Evolutionary conservation across 2,797 vertebrate genomes (phyloP), one percentile per base, ranked within the genome.

Genomic region (Aplochiton taeniatus): DNA sequence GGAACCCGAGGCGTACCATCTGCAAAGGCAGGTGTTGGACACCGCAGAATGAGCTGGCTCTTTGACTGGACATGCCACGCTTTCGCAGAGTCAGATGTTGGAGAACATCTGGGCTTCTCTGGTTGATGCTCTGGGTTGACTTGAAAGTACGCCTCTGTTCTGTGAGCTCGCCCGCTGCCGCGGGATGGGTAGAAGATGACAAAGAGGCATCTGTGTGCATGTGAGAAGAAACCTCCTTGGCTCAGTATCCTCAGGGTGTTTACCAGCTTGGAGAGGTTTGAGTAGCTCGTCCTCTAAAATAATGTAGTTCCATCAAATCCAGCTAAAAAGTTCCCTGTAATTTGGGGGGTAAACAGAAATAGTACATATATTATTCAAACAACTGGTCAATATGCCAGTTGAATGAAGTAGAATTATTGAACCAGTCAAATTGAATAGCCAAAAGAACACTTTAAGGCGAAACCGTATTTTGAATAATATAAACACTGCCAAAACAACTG

Each of bases 1-100:
- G 85, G 81, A 87, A 87, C 75, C 69, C 0, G 18, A 80, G 79
- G 76, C 77, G 0, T 58, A 81, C 83, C 86, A 89, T 82, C 84
- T 88, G 86, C 60, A 79, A 48, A 76, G 79, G 82, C 86, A 89
- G 86, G 85, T 88, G 88, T 82, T 77, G 83, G 85, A 80, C 81
- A 83, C 77, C 75, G 59, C 9, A 17, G 17, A 16, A 68, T 77
- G 61, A 70, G 70, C 54, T 66, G 74, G 74, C 72, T 85, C 76
- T 84, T 67, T 84, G 80, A 83, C 85, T 89, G 85, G 85, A 87
- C 87, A 73, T 46, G 77, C 76, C 67, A 60, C 20, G 17, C 64
- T 70, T 82, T 78, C 57, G 64, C 77, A 49, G 74, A 65, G 61
- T 87, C 86, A 87, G 78, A 83, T 85, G 87, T 74, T 80, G 74